A percentile compares a stretch with the other conserved stretches of the same genome.
Evolutionary conservation across 2,113 vertebrate genomes (phyloP).

Genomic region (Hucho hucho): DNA sequence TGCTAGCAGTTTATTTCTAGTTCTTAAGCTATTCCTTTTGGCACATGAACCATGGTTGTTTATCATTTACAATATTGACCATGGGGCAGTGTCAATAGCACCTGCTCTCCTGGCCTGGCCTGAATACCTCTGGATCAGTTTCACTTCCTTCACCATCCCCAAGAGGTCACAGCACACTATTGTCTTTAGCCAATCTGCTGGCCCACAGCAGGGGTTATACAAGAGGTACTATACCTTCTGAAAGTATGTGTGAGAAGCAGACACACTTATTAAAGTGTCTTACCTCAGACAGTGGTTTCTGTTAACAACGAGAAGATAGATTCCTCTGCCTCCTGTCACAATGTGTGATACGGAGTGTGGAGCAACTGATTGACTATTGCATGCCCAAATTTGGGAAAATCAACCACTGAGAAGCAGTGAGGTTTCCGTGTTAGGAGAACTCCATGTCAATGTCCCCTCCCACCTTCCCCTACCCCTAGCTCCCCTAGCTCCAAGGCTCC

Average conservation of each 20-base stretch:
- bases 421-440: conserved; percentile 3
- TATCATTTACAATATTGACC: conserved; percentile 46
- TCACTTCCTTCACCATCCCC: conserved; percentile 38
- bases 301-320: conserved; percentile 11
- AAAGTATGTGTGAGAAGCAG: conserved; percentile 23
- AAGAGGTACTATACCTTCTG: neutral
- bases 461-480: neutral
- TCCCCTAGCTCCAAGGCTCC: conserved; percentile 27
- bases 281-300: conserved; percentile 21
- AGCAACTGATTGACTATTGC: conserved; percentile 10
- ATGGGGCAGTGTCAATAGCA: conserved; percentile 38
- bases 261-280: conserved; percentile 10
- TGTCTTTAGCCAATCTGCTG: conserved; percentile 15
- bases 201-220: neutral
- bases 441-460: conserved; percentile 14
- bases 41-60: conserved; percentile 1
- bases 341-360: neutral
- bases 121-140: conserved; percentile 43
- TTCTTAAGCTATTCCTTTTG: neutral
- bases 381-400: neutral
- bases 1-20: too few species aligned
- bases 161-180: conserved; percentile 41
- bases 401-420: conserved; percentile 13
- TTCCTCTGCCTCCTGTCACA: conserved; percentile 19
- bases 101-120: conserved; percentile 22